Percentiles rank a stretch among this genome's conserved stretches.
These are phyloP conservation scores for Microcebus lehilahytsara DNA, from an alignment of 2,113 vertebrate genomes.

Conservation along the genomic window DNA sequence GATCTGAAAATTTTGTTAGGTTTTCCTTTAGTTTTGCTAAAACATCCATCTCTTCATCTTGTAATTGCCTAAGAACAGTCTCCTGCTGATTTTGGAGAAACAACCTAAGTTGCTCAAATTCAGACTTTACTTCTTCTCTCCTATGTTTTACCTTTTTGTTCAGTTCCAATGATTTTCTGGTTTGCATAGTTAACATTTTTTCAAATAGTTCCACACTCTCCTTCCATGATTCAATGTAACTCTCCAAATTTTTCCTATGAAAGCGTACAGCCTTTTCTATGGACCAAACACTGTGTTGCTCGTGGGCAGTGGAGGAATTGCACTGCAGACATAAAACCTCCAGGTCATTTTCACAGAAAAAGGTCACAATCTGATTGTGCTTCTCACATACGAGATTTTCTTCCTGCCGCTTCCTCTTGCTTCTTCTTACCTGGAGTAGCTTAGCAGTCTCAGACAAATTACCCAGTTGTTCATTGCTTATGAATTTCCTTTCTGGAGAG, in stretches of 20 bases:
- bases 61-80: not conserved
- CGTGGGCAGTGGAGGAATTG: not conserved
- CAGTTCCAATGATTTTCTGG: conserved; percentile 18
- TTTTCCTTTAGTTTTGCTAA: conserved; percentile 18
- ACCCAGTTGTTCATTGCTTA: not conserved
- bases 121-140: conserved; percentile 35
- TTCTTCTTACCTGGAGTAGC: conserved; percentile 1
- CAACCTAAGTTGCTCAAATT: conserved; percentile 36
- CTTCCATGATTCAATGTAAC: not conserved
- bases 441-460: conserved; percentile 17
- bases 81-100: conserved; percentile 47
- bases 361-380: conserved; percentile 22
- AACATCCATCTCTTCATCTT: conserved; percentile 3
- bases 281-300: not conserved
- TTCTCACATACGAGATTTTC: not conserved
- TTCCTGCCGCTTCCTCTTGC: conserved; percentile 5
- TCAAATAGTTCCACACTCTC: not conserved
- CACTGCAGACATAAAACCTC: conserved; percentile 51
- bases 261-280: not conserved
- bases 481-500: conserved; percentile 6
- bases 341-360: conserved; percentile 68
- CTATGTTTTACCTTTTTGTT: not conserved
- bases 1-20: not conserved
- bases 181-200: not conserved
- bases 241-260: not conserved